phyloP scores from a whole-genome alignment of 2,888 invertebrate species.

The Linnaemya tessellans region DNA sequence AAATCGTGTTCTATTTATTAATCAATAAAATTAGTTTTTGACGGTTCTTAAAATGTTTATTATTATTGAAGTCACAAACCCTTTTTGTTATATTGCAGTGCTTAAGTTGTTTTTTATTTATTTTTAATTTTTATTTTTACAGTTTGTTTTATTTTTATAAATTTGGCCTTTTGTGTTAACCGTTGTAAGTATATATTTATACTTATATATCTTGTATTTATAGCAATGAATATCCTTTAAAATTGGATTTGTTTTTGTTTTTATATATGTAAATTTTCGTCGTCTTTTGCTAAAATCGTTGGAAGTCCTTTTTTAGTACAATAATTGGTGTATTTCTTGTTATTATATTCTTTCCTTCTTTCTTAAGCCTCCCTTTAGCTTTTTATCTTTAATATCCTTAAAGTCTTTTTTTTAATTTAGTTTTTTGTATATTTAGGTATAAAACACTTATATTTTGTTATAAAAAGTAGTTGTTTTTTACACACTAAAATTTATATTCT shows the following conservation, averaged over 20 bases:
- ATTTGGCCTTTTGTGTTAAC: slow-evolving; percentile 72
- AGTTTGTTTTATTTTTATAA: slow-evolving; percentile 51
- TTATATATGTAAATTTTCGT: slow-evolving; percentile 77
- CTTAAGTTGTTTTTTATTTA: slow-evolving; percentile 55
- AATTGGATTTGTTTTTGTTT: slow-evolving; percentile 45
- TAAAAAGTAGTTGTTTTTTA: slow-evolving; percentile 61
- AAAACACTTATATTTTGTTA: slow-evolving; percentile 61
- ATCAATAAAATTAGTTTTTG: slow-evolving; percentile 44
- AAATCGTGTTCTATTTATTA: slow-evolving; percentile 40
- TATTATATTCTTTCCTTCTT: background rate
- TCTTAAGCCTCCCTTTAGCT: slow-evolving; percentile 23
- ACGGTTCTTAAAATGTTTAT: slow-evolving; percentile 29
- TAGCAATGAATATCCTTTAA: slow-evolving; percentile 54
- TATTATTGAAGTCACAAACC: slow-evolving; percentile 71
- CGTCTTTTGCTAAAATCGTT: slow-evolving; percentile 81
- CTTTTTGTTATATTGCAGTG: slow-evolving; percentile 67
- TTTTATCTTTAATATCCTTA: slow-evolving; percentile 49
- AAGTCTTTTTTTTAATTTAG: slow-evolving; percentile 20
- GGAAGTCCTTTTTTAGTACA: slow-evolving; percentile 78
- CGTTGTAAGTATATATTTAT: slow-evolving; percentile 60
- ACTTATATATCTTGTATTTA: slow-evolving; percentile 43
- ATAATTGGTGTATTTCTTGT: slow-evolving; percentile 43
- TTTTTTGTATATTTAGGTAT: slow-evolving; percentile 61
- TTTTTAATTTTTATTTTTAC: slow-evolving; percentile 26
- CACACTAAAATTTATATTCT: slow-evolving; percentile 53